Conservation (phyloP, 2,888 invertebrate genomes). For the Cryptocephalus primarius region DNA sequence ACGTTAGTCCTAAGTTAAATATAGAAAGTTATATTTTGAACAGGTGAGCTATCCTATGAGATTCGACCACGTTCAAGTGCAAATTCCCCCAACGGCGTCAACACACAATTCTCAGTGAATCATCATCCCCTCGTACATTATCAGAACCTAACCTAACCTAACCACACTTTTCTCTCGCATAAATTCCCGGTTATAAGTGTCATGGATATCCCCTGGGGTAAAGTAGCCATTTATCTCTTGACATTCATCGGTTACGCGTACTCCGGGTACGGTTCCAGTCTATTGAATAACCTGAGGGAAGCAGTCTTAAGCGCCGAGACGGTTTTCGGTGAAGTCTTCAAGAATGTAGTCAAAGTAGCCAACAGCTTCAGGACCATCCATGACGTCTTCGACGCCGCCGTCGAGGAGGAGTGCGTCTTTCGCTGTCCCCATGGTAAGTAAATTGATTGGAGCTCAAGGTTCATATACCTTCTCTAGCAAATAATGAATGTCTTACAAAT, state of each 20-base stretch:
- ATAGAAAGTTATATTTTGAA: too few species aligned
- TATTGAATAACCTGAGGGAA: conserved; percentile 62
- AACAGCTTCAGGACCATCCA: conserved; percentile 65
- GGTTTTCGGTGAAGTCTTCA: conserved; percentile 67
- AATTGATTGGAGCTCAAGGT: neutral
- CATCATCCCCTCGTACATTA: too few species aligned
- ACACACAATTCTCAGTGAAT: too few species aligned
- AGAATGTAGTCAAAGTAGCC: conserved; percentile 61
- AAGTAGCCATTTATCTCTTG: conserved; percentile 59
- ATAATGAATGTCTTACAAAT: too few species aligned
- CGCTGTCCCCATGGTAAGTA: conserved; percentile 59
- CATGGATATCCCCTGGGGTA: conserved; percentile 69
- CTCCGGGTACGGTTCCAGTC: conserved; percentile 67
- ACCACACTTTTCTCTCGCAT: conserved; percentile 1
- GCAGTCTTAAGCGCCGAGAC: conserved; percentile 70
- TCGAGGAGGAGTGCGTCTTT: conserved; percentile 72
- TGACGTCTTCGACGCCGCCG: conserved; percentile 74
- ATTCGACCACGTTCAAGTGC: neutral
- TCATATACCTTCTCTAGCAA: too few species aligned
- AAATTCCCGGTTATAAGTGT: too few species aligned
- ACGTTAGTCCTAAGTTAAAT: too few species aligned
- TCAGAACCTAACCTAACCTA: neutral
- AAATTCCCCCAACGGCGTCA: neutral
- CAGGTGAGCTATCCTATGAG: too few species aligned
- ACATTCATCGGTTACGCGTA: conserved; percentile 73